phyloP scores from a whole-genome alignment of 30 jellyfish, hydroid and myxozoan genomes.

The Hydractinia symbiolongicarpus region DNA sequence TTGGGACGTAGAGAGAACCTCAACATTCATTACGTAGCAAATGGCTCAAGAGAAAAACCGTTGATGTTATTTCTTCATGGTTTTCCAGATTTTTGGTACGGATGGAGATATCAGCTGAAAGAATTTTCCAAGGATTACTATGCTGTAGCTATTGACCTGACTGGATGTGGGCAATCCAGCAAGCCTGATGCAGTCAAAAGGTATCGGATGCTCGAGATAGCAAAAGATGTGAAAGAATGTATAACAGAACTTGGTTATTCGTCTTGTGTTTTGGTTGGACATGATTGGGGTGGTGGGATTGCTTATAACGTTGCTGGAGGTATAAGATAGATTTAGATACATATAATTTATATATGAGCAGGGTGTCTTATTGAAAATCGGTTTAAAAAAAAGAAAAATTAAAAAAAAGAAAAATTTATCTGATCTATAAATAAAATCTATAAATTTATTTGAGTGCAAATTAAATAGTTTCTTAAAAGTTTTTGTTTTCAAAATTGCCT shows the following conservation, averaged over 20 bases:
- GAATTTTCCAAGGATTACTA: constrained; percentile 15
- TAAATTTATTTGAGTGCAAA: too few species aligned
- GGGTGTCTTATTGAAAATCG: too few species aligned
- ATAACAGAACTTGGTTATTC: constrained; percentile 17
- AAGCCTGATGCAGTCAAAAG: constrained; percentile 1
- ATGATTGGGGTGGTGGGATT: constrained; percentile 42
- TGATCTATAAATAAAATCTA: too few species aligned
- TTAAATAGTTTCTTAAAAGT: too few species aligned
- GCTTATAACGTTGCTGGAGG: constrained; percentile 25
- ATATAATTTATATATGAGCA: too few species aligned
- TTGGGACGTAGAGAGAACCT: neutral
- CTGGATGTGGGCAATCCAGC: constrained; percentile 35
- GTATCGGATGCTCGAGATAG: neutral
- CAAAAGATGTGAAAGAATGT: constrained; percentile 22
- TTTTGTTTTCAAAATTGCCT: too few species aligned
- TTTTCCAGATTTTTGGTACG: constrained; percentile 31
- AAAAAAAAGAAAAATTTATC: too few species aligned
- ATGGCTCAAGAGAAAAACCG: constrained; percentile 12
- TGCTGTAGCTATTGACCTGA: constrained; percentile 24
- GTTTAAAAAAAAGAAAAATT: too few species aligned
- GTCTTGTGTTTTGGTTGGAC: constrained; percentile 31
- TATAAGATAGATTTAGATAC: neutral
- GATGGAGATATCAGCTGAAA: constrained; percentile 19
- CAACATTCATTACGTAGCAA: constrained; percentile 26
- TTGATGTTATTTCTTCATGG: constrained; percentile 29